Percentiles rank a stretch among this genome's conserved stretches.
Conservation (phyloP, 2,888 invertebrate species). For the Parapristionchus giblindavisi region DNA sequence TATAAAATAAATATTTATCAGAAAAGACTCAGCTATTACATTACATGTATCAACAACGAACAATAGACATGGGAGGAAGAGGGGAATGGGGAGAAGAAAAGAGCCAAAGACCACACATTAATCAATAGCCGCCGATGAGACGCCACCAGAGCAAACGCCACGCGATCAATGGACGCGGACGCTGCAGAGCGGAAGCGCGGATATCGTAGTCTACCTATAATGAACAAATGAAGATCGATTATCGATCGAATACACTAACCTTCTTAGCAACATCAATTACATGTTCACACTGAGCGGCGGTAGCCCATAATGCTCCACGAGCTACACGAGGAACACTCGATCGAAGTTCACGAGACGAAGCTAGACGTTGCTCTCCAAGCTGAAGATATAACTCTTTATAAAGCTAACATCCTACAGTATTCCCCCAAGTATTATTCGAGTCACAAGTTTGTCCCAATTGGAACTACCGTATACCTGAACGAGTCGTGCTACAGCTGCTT, state of each 20-base stretch:
- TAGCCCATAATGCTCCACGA: constrained; percentile 54
- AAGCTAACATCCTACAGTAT: background rate
- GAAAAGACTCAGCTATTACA: background rate
- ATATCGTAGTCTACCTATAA: constrained; percentile 49
- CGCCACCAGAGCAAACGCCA: constrained; percentile 39
- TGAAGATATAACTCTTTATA: constrained; percentile 32
- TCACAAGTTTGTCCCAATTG: too few species aligned
- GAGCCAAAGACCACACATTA: background rate
- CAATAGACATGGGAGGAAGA: too few species aligned
- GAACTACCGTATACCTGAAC: constrained; percentile 43
- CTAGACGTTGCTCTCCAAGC: constrained; percentile 42
- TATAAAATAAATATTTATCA: constrained; percentile 31
- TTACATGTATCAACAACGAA: constrained; percentile 8
- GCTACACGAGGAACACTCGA: constrained; percentile 42
- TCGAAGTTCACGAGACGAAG: constrained; percentile 42
- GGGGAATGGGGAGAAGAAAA: background rate
- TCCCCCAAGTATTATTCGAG: background rate
- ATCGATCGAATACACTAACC: constrained; percentile 10
- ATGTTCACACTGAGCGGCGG: constrained; percentile 57
- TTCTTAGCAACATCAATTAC: constrained; percentile 48
- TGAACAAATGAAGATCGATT: background rate
- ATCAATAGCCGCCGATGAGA: constrained; percentile 33
- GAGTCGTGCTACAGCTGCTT: constrained; percentile 54
- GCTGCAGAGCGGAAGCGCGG: constrained; percentile 51
- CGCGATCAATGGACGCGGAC: constrained; percentile 46